Evolutionary conservation across 2,888 invertebrate species (phyloP), one percentile per base, ranked within the genome.

Genomic region (Hemistola chrysoprasaria): DNA sequence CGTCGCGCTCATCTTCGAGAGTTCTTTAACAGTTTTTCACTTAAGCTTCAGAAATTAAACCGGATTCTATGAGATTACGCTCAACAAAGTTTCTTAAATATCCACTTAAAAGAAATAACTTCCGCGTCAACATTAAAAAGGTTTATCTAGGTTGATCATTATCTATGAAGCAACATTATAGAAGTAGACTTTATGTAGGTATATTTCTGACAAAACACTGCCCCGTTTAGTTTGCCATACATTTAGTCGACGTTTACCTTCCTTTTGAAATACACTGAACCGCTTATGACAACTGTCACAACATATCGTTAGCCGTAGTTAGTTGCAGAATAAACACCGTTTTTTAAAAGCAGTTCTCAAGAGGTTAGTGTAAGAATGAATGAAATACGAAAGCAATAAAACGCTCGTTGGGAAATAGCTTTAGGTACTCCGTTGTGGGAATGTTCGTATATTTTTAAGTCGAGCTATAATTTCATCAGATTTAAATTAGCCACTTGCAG

Each of bases 351-450:
- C 35, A 27, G 50, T 57, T 57, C 53, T 47, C 58, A 47, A 53
- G 49, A 50, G 47, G 50, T 39, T 30, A 33, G 45, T 47, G 32
- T 49, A 47, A 49, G 46, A 52, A 54, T 55, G 52, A 58, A 55
- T 50, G 53, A 52, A 56, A 58, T 56, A 60, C 52, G 48, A 58
- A 53, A 53, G 55, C 53, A 53, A 58, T 59, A 50, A 56, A 47
- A 36, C 36, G 47, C 50, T 53, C 30, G 50, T 58, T 56, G 55
- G 50, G 53, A 50, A 53, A 58, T 52, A 46, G 50, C 50, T 49
- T 38, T 37, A n/a, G n/a, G n/a, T 16, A 46, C 47, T 48, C 41
- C 31, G 43, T 40, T 49, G 53, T 50, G 49, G 50, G 51, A 53
- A 47, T 42, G 40, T 46, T 50, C 32, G 46, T 41, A 39, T 46